Evolutionary conservation across 2,888 invertebrate genomes (phyloP).

Genomic region (Alloplasta piceator): DNA sequence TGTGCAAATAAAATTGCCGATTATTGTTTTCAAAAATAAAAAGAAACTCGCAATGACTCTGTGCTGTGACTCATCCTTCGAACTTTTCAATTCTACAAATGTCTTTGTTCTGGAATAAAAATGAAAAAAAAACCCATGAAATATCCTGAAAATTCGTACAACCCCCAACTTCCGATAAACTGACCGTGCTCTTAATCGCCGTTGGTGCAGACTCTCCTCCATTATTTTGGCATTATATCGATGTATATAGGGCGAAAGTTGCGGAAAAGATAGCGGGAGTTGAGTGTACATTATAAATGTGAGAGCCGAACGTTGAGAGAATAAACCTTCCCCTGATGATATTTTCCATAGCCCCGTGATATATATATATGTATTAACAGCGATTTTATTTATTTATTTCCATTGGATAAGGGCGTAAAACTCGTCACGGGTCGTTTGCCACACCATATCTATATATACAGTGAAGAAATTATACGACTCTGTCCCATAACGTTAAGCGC

Average conservation of each 20-base stretch:
- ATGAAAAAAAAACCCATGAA: too few relatives aligned
- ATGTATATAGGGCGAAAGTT: neutral
- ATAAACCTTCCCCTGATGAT: neutral
- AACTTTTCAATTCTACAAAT: too few relatives aligned
- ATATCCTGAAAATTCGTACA: too few relatives aligned
- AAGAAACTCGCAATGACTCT: too few relatives aligned
- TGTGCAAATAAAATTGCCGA: too few relatives aligned
- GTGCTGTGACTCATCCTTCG: too few relatives aligned
- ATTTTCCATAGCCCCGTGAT: neutral
- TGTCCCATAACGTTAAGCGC: constrained; percentile 60
- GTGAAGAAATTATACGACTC: constrained; percentile 69
- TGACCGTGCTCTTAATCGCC: neutral
- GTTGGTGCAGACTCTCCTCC: neutral
- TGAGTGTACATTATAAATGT: neutral
- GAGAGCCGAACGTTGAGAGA: constrained; percentile 3
- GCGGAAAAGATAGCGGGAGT: neutral
- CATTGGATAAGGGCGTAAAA: constrained; percentile 73
- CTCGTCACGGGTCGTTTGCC: constrained; percentile 74
- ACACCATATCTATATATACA: constrained; percentile 35
- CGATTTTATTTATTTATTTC: constrained; percentile 74
- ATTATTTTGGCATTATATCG: neutral
- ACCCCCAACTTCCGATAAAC: neutral
- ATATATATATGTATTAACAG: constrained; percentile 31
- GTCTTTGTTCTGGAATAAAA: too few relatives aligned
- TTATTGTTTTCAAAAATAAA: too few relatives aligned